These are phyloP conservation scores for Etheostoma spectabile DNA, from an alignment of 2,113 vertebrate species.

Conservation along the genomic window DNA sequence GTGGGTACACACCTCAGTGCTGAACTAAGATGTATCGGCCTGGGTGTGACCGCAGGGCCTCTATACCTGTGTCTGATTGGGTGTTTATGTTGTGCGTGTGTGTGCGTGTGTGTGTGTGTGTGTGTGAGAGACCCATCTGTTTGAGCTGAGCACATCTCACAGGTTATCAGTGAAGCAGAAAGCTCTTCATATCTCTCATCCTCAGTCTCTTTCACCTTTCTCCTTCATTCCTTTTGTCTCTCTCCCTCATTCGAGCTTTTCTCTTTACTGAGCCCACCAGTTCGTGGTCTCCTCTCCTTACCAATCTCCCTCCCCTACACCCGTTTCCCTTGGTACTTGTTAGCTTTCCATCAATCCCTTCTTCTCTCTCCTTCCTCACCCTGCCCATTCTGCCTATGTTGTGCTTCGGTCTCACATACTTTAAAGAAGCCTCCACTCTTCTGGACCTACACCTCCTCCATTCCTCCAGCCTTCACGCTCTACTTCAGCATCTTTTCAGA, in stretches of 20 bases:
- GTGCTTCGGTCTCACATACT: background rate
- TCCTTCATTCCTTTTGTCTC: constrained; percentile 20
- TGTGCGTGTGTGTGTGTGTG: background rate
- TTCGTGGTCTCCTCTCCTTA: constrained; percentile 8
- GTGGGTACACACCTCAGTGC: constrained; percentile 4
- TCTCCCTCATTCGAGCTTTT: constrained; percentile 29
- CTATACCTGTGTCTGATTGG: constrained; percentile 1
- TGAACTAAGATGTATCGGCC: constrained; percentile 5
- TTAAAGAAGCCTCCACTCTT: background rate
- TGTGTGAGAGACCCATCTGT: constrained; percentile 57
- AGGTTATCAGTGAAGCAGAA: constrained; percentile 47
- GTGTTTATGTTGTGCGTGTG: constrained; percentile 20
- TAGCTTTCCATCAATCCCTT: constrained; percentile 10
- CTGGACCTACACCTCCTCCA: background rate
- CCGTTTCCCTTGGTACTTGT: background rate
- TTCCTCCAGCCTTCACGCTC: background rate
- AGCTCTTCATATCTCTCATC: constrained; percentile 69
- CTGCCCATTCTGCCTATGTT: background rate
- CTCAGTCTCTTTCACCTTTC: constrained; percentile 2
- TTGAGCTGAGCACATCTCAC: constrained; percentile 49
- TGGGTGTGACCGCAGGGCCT: background rate
- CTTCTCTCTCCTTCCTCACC: background rate
- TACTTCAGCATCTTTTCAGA: constrained; percentile 15
- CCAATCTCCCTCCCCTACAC: background rate
- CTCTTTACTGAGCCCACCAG: constrained; percentile 56